Conservation (phyloP, 2,888 invertebrate genomes). For the Cryptocephalus primarius region DNA sequence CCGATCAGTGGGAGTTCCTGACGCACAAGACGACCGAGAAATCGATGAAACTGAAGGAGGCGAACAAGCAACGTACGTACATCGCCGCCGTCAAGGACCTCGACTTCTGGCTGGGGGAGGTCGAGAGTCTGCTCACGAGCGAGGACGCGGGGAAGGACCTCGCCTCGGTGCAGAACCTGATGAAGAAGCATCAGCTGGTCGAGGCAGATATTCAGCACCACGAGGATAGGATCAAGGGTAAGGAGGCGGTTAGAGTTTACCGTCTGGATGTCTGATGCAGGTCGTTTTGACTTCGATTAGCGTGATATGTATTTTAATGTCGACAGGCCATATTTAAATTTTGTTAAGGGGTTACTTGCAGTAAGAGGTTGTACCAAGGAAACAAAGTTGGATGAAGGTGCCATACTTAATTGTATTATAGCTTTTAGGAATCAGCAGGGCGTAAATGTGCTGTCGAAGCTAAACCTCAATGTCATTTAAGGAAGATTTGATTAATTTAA, state of each 20-base stretch:
- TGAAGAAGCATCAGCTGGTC: slow-evolving; percentile 96
- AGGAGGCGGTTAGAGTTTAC: background rate
- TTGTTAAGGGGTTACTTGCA: too few species aligned
- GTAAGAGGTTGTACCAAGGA: too few species aligned
- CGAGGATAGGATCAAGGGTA: slow-evolving; percentile 82
- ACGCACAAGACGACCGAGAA: slow-evolving; percentile 98
- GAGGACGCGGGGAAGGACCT: slow-evolving; percentile 98
- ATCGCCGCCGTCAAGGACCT: slow-evolving; percentile 99
- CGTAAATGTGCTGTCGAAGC: too few species aligned
- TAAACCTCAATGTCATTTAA: too few species aligned
- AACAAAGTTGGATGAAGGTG: too few species aligned
- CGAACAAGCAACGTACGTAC: slow-evolving; percentile 97
- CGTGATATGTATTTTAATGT: too few species aligned
- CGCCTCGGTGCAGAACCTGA: slow-evolving; percentile 95
- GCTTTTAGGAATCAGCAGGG: too few species aligned
- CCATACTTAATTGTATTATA: too few species aligned
- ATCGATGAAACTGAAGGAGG: slow-evolving; percentile 95
- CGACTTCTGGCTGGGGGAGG: slow-evolving; percentile 99
- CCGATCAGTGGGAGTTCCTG: slow-evolving; percentile 96
- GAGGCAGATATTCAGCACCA: slow-evolving; percentile 97
- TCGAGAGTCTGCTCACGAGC: slow-evolving; percentile 87
- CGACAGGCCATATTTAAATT: too few species aligned
- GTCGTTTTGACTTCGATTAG: too few species aligned
- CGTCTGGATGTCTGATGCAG: too few species aligned
- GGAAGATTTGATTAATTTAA: too few species aligned